Percentiles rank a stretch among this genome's conserved stretches.
Evolutionary conservation across 1,140 invertebrate species (phyloP).

Genomic region (Sesamia nonagrioides): DNA sequence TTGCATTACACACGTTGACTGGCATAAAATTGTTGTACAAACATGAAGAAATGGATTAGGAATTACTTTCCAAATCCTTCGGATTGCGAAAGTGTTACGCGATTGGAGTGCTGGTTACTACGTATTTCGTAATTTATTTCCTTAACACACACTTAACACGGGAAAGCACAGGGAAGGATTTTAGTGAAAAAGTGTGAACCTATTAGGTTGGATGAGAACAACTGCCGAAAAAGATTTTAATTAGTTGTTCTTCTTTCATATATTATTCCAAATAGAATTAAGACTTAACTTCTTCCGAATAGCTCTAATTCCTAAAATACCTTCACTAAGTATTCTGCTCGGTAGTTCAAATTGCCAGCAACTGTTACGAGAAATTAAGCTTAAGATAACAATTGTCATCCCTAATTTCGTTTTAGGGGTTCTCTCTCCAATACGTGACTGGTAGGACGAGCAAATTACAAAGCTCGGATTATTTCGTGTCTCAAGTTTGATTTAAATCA

Average conservation of each 20-base stretch:
- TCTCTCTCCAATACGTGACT: conserved; percentile 4
- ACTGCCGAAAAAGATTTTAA: not conserved
- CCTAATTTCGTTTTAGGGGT: conserved; percentile 23
- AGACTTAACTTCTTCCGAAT: not conserved
- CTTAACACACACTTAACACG: too few species aligned
- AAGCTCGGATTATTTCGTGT: not conserved
- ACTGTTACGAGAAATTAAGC: conserved; percentile 22
- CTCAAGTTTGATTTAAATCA: not conserved
- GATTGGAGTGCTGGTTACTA: too few species aligned
- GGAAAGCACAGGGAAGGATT: too few species aligned
- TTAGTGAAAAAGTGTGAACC: too few species aligned
- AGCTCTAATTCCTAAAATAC: conserved; percentile 13
- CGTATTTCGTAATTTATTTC: too few species aligned
- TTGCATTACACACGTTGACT: too few species aligned
- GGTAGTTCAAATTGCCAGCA: not conserved
- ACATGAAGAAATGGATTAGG: too few species aligned
- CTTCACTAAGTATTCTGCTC: not conserved
- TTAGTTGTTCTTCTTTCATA: not conserved
- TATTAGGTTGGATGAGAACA: not conserved
- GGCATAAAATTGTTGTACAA: too few species aligned
- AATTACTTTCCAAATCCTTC: too few species aligned
- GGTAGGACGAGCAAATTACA: not conserved
- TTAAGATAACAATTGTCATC: conserved; percentile 34
- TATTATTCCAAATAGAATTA: conserved; percentile 4
- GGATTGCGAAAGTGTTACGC: too few species aligned